Conservation (phyloP, 2,113 vertebrate species). For the Crotalus horridus region DNA sequence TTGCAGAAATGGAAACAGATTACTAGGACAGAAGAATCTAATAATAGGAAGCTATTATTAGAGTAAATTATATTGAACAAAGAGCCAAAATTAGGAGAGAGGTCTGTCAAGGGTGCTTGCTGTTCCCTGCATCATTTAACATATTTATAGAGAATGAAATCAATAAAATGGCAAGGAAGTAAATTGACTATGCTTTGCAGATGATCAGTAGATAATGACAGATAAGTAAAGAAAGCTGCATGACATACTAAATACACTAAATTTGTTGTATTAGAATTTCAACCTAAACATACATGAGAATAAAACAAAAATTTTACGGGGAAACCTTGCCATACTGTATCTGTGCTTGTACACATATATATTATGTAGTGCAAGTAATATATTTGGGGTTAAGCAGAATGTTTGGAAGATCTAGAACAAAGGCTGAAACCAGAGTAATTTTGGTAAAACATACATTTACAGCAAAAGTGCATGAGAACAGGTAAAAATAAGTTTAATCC, state of each 20-base stretch:
- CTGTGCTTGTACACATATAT: not conserved
- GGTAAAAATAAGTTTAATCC: not conserved
- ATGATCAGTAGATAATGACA: not conserved
- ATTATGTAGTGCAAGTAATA: not conserved
- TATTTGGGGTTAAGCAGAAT: not conserved
- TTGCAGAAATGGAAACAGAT: conserved; percentile 1
- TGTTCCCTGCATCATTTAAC: not conserved
- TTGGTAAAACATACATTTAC: not conserved
- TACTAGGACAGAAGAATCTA: conserved; percentile 2
- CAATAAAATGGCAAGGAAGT: conserved; percentile 5
- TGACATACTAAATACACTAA: not conserved
- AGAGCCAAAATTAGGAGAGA: conserved; percentile 26
- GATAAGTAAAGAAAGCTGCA: not conserved
- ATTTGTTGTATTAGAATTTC: not conserved
- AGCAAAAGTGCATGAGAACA: not conserved
- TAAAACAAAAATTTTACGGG: not conserved
- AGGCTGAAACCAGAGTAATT: not conserved
- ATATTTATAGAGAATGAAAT: conserved; percentile 16
- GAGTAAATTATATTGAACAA: conserved; percentile 23
- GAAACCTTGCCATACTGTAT: not conserved
- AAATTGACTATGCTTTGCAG: conserved; percentile 1
- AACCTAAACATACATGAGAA: not conserved
- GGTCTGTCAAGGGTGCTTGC: conserved; percentile 12
- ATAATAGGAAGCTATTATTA: conserved; percentile 25
- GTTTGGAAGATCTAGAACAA: not conserved